Evolutionary conservation across 2,888 invertebrate species (phyloP), one percentile per base, ranked within the genome.

Genomic region (Cataglyphis albicans): DNA sequence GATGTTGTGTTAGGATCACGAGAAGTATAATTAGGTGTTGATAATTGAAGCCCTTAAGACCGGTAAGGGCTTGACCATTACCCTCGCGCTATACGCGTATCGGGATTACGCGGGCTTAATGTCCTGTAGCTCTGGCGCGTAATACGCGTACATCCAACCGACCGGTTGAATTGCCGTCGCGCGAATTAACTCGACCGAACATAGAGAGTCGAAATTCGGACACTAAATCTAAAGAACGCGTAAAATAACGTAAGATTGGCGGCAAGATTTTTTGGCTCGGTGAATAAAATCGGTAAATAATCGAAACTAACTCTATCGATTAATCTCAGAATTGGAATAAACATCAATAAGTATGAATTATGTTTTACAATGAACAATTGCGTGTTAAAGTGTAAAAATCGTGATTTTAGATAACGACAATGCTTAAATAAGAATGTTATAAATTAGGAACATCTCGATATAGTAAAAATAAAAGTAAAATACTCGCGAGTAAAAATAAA

Each of bases 21-120:
- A 85, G 85, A 85, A 80, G 87, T 84, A 88, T 92, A 93, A 93
- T 93, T 93, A 93, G 93, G 94, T 94, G 94, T 93, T 94, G 94
- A 93, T 94, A 94, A 94, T 94, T 94, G 93, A 92, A 93, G 91
- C 91, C 88, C 88, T 89, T 92, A 91, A 89, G 89, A 87, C 86
- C 89, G n/a, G 52, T 81, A 83, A 86, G 86, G 86, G 86, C 86
- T 90, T 90, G 90, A 90, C 90, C 90, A 90, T 25, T 84, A 84
- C 87, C 88, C 88, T 86, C 81, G 52, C 52, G 52, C 80, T 82
- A 67, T 76, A 29, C 29, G 82, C 86, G 38, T 18, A 52, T 35
- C 73, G 12, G 90, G 88, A 89, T 91, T 90, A 89, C 83, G 81
- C 52, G 29, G 84, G 88, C 86, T 90, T 90, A 88, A 78, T 67